Base-by-base conservation (phyloP, 2,888 invertebrate genomes). In the Amiota mariae region DNA sequence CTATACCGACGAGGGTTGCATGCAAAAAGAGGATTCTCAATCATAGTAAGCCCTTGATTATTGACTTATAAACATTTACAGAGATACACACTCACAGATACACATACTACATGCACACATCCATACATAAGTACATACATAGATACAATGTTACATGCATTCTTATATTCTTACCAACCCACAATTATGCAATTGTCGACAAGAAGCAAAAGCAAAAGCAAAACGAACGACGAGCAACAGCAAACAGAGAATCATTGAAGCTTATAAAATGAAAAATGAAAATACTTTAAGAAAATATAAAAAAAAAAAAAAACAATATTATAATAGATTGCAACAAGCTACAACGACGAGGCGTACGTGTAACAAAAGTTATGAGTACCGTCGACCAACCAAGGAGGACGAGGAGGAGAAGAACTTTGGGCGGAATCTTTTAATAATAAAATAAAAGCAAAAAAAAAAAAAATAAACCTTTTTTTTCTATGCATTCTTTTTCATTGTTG, bases 161-260 rank as follows among this genome's bases (percentile, higher is more conserved):
- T 15, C 12, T 36, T 36, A 36, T 6, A 36, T 36, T 36, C 2
- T 8, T 54, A n/a, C 54, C 8, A 63, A 15, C 66, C 11, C 48
- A 66, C n/a, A 48, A 66, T 66, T 66, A 66, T 66, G 66, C 66
- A 66, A 66, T 66, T 66, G 66, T 66, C 49, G 59, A 15, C 15
- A 15, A 54, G 54, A 54, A 12, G n/a, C n/a, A n/a, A 54, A 54
- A 15, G 15, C 54, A 54, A 54, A 36, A 36, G 3, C 36, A 36
- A 6, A 36, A 36, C 6, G 6, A 36, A 36, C 36, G 36, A 36
- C 36, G 36, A 36, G 36, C 36, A 36, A 36, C 36, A 24, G 24
- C 24, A 24, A 24, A 24, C 24, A 36, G 36, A 54, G 13, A 11
- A 13, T 54, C 54, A n/a, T 54, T 54, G n/a, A 54, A 54, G 54